These are phyloP conservation scores for Lasioglossum oenotherae DNA, from an alignment of 2,888 invertebrate genomes.

Conservation along the genomic window DNA sequence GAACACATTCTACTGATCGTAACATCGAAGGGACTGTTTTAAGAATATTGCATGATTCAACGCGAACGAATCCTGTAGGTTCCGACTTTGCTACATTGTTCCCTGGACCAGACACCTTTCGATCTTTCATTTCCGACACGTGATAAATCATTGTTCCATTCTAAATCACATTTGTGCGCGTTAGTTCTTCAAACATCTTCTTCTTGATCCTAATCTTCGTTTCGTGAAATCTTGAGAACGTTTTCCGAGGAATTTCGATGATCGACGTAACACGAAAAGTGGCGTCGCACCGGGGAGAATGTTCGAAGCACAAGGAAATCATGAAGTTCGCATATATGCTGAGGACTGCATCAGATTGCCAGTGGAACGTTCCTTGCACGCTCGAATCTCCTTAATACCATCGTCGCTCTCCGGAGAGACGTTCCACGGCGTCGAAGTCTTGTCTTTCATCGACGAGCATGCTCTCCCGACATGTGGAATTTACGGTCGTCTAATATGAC, in stretches of 20 bases:
- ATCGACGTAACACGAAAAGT: neutral
- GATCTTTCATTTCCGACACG: neutral
- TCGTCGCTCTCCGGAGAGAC: neutral
- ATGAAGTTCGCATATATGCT: neutral
- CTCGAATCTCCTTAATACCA: neutral
- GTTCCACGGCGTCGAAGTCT: slow-evolving; percentile 13
- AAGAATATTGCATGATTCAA: slow-evolving; percentile 20
- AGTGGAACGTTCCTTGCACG: neutral
- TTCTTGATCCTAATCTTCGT: no score
- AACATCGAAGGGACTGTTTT: slow-evolving; percentile 4
- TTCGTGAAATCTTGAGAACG: no score
- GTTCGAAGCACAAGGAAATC: neutral
- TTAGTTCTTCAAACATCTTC: no score
- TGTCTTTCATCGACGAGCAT: slow-evolving; percentile 2
- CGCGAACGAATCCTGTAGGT: neutral
- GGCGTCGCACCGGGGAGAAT: neutral
- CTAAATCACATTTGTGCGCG: no score
- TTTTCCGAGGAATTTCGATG: no score
- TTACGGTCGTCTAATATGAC: slow-evolving; percentile 9
- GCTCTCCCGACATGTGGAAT: neutral
- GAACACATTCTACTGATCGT: slow-evolving; percentile 13
- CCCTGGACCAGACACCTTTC: neutral
- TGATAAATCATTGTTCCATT: no score
- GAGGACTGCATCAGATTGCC: neutral
- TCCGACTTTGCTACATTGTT: neutral